phyloP scores from a whole-genome alignment of 2,113 vertebrate genomes.

The Rynchops niger region DNA sequence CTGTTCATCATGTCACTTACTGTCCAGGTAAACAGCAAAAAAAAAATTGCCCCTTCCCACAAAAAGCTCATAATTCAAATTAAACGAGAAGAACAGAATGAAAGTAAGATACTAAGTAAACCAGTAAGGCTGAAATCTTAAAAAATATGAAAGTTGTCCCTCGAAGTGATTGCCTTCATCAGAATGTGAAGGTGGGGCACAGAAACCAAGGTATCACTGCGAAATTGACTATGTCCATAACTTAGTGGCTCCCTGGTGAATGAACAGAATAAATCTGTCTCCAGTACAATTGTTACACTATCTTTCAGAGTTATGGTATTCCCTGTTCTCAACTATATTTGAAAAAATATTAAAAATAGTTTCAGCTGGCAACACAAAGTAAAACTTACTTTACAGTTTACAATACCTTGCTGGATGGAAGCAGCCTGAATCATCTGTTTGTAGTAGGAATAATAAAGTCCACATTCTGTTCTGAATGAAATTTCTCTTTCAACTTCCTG shows the following conservation, averaged over 20 bases:
- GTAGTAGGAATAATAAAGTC: conserved; percentile 98
- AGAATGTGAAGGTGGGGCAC: not conserved
- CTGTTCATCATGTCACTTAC: not conserved
- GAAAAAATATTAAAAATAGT: not conserved
- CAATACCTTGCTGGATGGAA: conserved; percentile 89
- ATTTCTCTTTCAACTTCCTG: conserved; percentile 98
- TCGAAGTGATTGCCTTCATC: not conserved
- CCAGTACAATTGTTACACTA: not conserved
- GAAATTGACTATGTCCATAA: not conserved
- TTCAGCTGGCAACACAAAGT: not conserved
- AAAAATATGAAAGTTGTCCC: not conserved
- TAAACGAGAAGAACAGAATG: not conserved
- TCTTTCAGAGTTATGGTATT: not conserved
- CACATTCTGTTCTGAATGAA: conserved; percentile 97
- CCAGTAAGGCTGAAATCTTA: not conserved
- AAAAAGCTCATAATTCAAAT: not conserved
- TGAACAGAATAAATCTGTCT: not conserved
- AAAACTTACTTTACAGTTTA: conserved; percentile 60
- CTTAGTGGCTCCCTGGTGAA: not conserved
- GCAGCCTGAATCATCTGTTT: conserved; percentile 94
- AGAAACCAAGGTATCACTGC: not conserved
- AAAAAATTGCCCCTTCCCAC: not conserved
- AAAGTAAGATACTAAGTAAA: not conserved
- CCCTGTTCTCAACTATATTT: not conserved
- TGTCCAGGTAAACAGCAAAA: not conserved